Conservation (phyloP, 2,113 vertebrate species). For the Leucoraja erinaceus region DNA sequence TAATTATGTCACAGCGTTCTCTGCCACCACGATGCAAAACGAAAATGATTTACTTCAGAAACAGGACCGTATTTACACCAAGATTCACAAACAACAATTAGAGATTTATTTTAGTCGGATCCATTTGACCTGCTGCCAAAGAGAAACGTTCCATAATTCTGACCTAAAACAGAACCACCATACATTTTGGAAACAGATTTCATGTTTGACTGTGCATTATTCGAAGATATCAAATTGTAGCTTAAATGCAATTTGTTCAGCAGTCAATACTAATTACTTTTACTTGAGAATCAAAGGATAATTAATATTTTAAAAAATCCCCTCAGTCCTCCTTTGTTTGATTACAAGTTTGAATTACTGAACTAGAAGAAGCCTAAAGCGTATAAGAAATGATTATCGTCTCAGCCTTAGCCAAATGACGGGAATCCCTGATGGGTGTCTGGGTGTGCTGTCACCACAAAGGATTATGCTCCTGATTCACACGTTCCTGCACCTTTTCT, state of each 20-base stretch:
- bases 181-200: neutral
- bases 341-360: slow-evolving; percentile 8
- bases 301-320: slow-evolving; percentile 13
- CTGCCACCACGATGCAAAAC: neutral
- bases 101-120: neutral
- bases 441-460: neutral
- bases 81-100: neutral
- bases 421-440: neutral
- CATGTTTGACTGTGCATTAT: neutral
- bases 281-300: slow-evolving; percentile 15
- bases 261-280: slow-evolving; percentile 21
- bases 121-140: neutral
- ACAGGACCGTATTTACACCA: neutral
- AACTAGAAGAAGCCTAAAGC: slow-evolving; percentile 6
- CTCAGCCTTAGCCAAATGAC: neutral
- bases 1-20: too few species aligned
- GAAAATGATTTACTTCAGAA: neutral
- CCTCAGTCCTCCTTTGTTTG: slow-evolving; percentile 27
- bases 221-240: neutral
- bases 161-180: neutral
- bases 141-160: neutral
- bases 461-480: neutral
- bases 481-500: neutral
- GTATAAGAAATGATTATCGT: neutral
- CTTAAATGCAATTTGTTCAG: slow-evolving; percentile 23